Evolutionary conservation across 2,888 invertebrate species (phyloP), one percentile per base, ranked within the genome.

Genomic region (Himalopsyche japonica): DNA sequence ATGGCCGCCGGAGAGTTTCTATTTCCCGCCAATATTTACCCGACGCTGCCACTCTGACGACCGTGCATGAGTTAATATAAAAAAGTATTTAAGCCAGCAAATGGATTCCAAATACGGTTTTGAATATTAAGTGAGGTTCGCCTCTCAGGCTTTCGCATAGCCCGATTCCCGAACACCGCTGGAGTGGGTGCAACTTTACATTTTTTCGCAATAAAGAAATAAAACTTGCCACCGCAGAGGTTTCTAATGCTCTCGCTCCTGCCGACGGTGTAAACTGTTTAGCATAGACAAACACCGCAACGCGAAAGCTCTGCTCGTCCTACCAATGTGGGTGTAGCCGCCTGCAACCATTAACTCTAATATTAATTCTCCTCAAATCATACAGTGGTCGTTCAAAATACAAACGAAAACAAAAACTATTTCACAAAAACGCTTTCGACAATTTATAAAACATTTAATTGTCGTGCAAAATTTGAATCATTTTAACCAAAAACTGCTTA

Each of bases 141-240:
- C 43, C 80, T 34, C 82, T 48, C 82, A 30, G 43, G 47, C 83
- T 79, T 20, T 37, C 77, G 43, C 57, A 57, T 57, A 27, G 37
- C 30, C 70, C 47, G 79, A 57, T 57, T 57, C 57, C 57, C 57
- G 57, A 57, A 57, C 57, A 20, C 57, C 57, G 20, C n/a, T 64
- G 82, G 84, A 82, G 82, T 79, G 82, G 76, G 82, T 57, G 79
- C 64, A 79, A 84, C 84, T 91, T 90, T 90, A 91, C 91, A 90
- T 92, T 91, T 92, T 91, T 91, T 88, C 88, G 90, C 91, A 91
- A 92, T 91, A 91, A 91, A 91, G 91, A 90, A 90, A 90, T 90
- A 90, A 90, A 91, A 90, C 89, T 89, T 88, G 91, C 90, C 86
- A 86, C 88, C 89, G 91, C 91, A 91, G 91, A 91, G 88, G 87